phyloP scores from a whole-genome alignment of 2,888 invertebrate genomes.

The Ellobium chinense region DNA sequence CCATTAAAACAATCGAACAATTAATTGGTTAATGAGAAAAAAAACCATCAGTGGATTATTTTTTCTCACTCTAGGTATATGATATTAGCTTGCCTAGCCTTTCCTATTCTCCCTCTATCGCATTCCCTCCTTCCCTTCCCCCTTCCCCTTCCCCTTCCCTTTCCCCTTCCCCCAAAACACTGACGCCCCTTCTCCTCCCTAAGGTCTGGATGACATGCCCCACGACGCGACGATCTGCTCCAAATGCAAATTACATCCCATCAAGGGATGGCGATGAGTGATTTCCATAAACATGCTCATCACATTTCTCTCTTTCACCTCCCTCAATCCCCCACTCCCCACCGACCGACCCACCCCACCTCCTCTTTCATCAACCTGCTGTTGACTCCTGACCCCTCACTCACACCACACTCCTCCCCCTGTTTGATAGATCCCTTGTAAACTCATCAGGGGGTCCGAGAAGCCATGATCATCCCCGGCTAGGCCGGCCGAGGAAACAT shows the following conservation, averaged over 20 bases:
- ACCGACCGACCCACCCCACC: neutral
- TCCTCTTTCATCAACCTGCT: neutral
- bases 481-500: neutral
- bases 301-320: neutral
- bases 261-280: neutral
- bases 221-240: too few species aligned
- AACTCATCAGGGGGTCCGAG: slow-evolving; percentile 2
- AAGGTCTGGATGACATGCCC: too few species aligned
- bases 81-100: neutral
- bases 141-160: neutral
- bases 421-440: neutral
- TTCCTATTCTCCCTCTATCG: neutral
- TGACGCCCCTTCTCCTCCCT: neutral
- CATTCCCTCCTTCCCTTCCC: neutral
- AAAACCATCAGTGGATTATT: neutral
- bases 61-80: neutral
- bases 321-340: neutral
- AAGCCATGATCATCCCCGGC: too few species aligned
- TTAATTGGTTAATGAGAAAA: too few species aligned
- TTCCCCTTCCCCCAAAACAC: neutral
- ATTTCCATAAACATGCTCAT: neutral
- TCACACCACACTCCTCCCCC: neutral
- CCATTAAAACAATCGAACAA: neutral
- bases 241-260: too few species aligned
- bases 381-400: neutral